A percentile compares a stretch with the other conserved stretches of the same genome.
Evolutionary conservation across 2,888 invertebrate genomes (phyloP).

Genomic region (Itoplectis maculator): DNA sequence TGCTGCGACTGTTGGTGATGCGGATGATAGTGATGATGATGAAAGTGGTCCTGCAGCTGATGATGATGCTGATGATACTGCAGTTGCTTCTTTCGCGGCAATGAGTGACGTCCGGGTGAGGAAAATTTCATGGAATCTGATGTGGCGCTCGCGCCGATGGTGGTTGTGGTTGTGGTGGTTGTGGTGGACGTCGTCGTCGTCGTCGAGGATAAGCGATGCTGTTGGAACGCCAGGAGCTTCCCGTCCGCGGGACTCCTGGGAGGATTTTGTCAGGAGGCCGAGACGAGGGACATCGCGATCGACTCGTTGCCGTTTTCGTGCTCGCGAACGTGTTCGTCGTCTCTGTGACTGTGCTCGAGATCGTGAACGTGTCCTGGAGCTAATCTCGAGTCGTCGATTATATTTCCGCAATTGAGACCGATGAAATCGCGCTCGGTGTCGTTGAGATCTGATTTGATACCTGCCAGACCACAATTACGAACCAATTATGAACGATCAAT

Average conservation of each 20-base stretch:
- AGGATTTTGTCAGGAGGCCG: constrained; percentile 86
- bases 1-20: constrained; percentile 88
- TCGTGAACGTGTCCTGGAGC: constrained; percentile 64
- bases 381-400: constrained; percentile 47
- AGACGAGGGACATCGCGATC: constrained; percentile 84
- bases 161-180: constrained; percentile 67
- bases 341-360: constrained; percentile 68
- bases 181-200: constrained; percentile 25
- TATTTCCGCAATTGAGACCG: constrained; percentile 72
- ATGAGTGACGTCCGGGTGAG: constrained; percentile 85
- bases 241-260: constrained; percentile 84
- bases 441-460: constrained; percentile 67
- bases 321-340: constrained; percentile 74
- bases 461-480: constrained; percentile 33
- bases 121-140: constrained; percentile 77
- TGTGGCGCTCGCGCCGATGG: neutral
- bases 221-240: constrained; percentile 80
- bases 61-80: constrained; percentile 87
- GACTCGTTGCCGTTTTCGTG: constrained; percentile 85
- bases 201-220: constrained; percentile 71
- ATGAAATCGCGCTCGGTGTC: constrained; percentile 63
- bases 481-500: neutral
- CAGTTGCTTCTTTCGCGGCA: constrained; percentile 85
- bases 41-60: constrained; percentile 83
- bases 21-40: constrained; percentile 87